Conservation (phyloP, 2,797 vertebrate genomes). For the Gobio occitaniae region DNA sequence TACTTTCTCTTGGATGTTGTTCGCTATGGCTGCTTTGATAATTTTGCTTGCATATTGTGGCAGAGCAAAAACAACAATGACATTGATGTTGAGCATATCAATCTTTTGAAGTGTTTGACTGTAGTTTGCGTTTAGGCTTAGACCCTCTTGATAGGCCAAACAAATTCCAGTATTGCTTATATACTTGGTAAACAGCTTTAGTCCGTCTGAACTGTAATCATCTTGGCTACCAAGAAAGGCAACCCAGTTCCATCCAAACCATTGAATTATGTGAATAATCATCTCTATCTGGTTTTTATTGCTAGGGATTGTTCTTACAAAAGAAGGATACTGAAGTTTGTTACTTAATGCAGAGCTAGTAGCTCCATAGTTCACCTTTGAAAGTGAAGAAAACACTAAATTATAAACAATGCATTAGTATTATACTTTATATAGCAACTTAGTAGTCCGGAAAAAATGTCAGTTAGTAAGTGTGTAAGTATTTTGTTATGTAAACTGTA, state of each 20-base stretch:
- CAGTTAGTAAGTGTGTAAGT: background rate
- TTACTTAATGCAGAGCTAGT: conserved; percentile 66
- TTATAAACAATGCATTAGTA: background rate
- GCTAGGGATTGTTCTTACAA: conserved; percentile 79
- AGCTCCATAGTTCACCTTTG: conserved; percentile 76
- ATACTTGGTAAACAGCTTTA: conserved; percentile 66
- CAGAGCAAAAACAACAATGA: conserved; percentile 77
- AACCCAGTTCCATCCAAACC: conserved; percentile 85
- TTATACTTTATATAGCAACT: background rate
- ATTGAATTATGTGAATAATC: conserved; percentile 74
- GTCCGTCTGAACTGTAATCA: conserved; percentile 70
- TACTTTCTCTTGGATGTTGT: conserved; percentile 79
- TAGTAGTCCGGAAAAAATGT: background rate
- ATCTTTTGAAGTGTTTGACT: conserved; percentile 67
- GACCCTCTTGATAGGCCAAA: conserved; percentile 73
- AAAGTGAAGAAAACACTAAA: background rate
- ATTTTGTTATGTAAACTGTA: background rate
- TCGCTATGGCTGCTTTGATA: conserved; percentile 73
- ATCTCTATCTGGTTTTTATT: conserved; percentile 75
- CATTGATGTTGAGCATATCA: conserved; percentile 53
- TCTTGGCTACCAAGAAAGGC: conserved; percentile 76
- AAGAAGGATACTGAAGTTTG: conserved; percentile 75
- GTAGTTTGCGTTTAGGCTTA: conserved; percentile 56
- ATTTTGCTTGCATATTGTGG: conserved; percentile 54
- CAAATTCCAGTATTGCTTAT: conserved; percentile 70